Percentiles rank a stretch among this genome's conserved stretches.
Conservation (phyloP, 2,113 vertebrate species). For the Sinocyclocheilus anophthalmus region DNA sequence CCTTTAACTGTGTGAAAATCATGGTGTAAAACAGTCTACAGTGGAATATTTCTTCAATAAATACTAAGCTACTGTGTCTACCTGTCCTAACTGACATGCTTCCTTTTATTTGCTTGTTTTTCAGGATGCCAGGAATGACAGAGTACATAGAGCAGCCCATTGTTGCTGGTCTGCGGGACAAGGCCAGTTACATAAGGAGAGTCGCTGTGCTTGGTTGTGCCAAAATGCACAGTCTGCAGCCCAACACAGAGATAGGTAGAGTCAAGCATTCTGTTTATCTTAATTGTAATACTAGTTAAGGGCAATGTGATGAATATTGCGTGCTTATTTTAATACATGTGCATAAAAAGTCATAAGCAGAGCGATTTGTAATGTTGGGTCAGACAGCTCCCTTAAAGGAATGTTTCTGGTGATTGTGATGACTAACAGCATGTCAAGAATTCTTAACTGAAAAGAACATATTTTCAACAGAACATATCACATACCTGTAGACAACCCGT, state of each 20-base stretch:
- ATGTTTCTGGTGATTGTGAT: neutral
- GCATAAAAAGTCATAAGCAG: neutral
- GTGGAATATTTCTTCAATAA: too few species aligned
- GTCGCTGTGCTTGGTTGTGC: conserved; percentile 94
- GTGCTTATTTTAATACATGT: neutral
- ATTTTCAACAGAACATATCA: neutral
- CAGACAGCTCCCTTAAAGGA: neutral
- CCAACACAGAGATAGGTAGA: conserved; percentile 84
- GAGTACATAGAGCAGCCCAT: conserved; percentile 93
- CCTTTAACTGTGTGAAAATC: too few species aligned
- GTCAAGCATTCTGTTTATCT: neutral
- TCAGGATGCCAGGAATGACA: conserved; percentile 87
- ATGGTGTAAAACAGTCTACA: too few species aligned
- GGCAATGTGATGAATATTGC: neutral
- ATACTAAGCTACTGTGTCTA: too few species aligned
- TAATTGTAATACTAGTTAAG: neutral
- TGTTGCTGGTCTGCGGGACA: conserved; percentile 84
- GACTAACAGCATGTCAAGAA: neutral
- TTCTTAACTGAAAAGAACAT: neutral
- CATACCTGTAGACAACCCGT: neutral
- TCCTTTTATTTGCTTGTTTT: neutral
- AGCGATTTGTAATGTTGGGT: neutral
- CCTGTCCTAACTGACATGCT: too few species aligned
- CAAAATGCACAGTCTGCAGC: conserved; percentile 87
- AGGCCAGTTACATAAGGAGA: conserved; percentile 90